These are phyloP conservation scores for Gortyna flavago DNA, from an alignment of 2,888 invertebrate genomes.

Conservation along the genomic window DNA sequence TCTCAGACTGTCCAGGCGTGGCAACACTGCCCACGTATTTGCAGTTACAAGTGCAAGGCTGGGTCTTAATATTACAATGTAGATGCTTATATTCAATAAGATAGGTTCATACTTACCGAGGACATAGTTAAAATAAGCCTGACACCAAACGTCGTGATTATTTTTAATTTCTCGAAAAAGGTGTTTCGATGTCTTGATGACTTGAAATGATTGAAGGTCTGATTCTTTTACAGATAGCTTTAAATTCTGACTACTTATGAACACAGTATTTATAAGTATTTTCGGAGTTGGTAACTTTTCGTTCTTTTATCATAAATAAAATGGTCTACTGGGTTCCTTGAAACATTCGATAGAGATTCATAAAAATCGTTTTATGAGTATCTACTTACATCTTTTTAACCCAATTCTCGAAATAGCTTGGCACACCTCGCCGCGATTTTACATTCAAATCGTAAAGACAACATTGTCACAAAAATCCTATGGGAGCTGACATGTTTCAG, in stretches of 20 bases:
- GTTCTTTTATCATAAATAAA: not conserved
- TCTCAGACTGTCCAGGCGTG: constrained; percentile 29
- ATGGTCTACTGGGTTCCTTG: constrained; percentile 12
- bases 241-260: not conserved
- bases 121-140: not conserved
- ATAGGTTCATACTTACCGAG: not conserved
- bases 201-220: not conserved
- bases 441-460: constrained; percentile 78
- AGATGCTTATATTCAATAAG: not conserved
- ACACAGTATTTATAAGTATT: not conserved
- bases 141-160: not conserved
- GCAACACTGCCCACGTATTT: constrained; percentile 12
- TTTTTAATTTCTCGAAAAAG: not conserved
- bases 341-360: constrained; percentile 46
- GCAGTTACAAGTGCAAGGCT: constrained; percentile 13
- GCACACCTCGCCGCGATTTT: constrained; percentile 67
- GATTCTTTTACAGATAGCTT: no score
- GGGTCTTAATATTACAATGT: not conserved
- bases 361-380: constrained; percentile 52
- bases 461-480: constrained; percentile 85
- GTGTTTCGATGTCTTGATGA: not conserved
- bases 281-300: not conserved
- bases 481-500: constrained; percentile 78
- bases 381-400: constrained; percentile 47
- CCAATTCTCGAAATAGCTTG: constrained; percentile 60